phyloP scores from a whole-genome alignment of 2,888 invertebrate species.

The Folsomia manolachei region DNA sequence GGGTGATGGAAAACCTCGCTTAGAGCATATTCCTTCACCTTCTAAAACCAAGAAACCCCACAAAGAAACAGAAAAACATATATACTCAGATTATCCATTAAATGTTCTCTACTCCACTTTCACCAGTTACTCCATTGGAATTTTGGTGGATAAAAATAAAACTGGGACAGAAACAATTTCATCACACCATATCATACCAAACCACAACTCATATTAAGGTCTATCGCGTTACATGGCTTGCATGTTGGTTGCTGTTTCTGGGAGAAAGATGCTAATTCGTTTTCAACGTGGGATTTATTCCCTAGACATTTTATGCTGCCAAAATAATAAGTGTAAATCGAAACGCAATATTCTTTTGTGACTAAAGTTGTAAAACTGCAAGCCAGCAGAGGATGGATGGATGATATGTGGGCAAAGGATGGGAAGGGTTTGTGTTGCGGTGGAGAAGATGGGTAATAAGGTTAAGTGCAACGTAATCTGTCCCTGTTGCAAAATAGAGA shows the following conservation, averaged over 20 bases:
- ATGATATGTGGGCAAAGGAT: no score
- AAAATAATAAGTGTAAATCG: background rate
- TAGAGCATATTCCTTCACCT: constrained; percentile 84
- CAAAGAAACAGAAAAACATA: background rate
- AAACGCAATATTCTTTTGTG: constrained; percentile 4
- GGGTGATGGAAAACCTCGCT: constrained; percentile 80
- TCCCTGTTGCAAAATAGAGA: constrained; percentile 13
- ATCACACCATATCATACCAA: no score
- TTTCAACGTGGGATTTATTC: constrained; percentile 2
- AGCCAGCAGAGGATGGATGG: no score
- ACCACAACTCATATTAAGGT: no score
- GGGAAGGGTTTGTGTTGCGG: background rate
- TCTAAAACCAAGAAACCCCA: no score
- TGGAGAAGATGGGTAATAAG: constrained; percentile 14
- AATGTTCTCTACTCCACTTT: background rate
- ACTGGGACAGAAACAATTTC: background rate
- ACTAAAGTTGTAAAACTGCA: no score
- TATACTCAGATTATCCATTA: background rate
- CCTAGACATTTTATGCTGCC: background rate
- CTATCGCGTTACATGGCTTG: no score
- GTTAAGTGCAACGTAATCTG: constrained; percentile 20
- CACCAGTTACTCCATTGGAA: background rate
- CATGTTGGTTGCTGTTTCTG: background rate
- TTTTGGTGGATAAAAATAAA: background rate
- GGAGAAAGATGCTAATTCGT: background rate